These are phyloP conservation scores for Drepana falcataria DNA, from an alignment of 2,888 invertebrate species.

Conservation along the genomic window DNA sequence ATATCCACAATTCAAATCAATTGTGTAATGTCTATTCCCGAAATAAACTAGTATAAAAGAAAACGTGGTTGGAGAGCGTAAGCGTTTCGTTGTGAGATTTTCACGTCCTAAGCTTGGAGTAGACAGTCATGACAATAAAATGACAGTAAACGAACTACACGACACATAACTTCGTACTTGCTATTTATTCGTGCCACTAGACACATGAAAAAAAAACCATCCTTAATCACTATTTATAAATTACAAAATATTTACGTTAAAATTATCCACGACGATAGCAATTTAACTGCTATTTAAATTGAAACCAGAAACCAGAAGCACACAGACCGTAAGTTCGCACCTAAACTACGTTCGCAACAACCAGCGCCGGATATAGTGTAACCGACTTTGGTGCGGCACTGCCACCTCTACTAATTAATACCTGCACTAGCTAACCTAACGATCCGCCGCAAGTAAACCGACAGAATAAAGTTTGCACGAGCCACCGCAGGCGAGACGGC, in stretches of 20 bases:
- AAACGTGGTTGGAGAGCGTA: no score
- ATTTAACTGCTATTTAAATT: background rate
- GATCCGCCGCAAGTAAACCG: slow-evolving; percentile 1
- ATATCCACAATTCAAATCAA: no score
- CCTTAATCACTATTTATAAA: no score
- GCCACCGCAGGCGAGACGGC: slow-evolving; percentile 5
- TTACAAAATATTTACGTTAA: no score
- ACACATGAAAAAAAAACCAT: background rate
- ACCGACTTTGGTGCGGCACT: background rate
- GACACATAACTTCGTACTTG: no score
- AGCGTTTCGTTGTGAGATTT: no score
- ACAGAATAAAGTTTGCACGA: slow-evolving; percentile 8
- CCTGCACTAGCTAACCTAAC: background rate
- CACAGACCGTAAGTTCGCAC: background rate
- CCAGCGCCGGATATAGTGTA: background rate
- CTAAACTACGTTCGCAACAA: background rate
- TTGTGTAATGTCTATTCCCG: no score
- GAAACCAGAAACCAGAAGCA: background rate
- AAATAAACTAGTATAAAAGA: no score
- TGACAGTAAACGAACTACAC: no score
- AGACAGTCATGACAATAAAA: no score
- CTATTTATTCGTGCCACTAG: background rate
- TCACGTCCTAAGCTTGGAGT: no score
- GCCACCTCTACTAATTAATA: background rate
- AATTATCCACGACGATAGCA: no score